A percentile compares a stretch with the other conserved stretches of the same genome.
Evolutionary conservation across 2,888 invertebrate genomes (phyloP).

Genomic region (Macrosoma leucophasiata): DNA sequence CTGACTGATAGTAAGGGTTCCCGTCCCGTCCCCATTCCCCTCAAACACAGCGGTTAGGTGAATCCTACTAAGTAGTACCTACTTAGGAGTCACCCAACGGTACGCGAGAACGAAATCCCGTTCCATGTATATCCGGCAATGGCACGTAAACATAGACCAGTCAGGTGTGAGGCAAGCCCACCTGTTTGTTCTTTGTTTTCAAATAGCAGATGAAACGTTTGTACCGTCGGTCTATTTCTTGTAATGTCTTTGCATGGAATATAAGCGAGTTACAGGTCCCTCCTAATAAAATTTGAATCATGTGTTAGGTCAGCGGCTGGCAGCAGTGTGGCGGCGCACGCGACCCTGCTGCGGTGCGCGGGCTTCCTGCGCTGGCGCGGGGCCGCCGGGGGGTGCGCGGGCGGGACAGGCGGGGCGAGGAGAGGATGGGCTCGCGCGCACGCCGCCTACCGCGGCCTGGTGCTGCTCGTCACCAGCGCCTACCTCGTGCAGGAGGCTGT

Average conservation of each 20-base stretch:
- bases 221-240: constrained; percentile 1
- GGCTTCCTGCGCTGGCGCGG: constrained; percentile 29
- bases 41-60: no score
- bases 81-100: no score
- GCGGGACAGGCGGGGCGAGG: constrained; percentile 1
- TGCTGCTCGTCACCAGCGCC: constrained; percentile 32
- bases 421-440: constrained; percentile 22
- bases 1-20: no score
- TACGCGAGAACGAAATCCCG: no score
- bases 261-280: no score
- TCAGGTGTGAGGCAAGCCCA: neutral
- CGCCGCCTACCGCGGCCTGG: constrained; percentile 33
- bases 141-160: neutral
- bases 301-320: constrained; percentile 23
- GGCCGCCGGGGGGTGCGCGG: constrained; percentile 2
- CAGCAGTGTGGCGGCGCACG: constrained; percentile 35
- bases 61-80: no score
- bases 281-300: neutral
- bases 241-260: constrained; percentile 8
- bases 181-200: neutral
- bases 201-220: neutral
- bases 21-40: no score
- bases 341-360: constrained; percentile 32
- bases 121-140: constrained; percentile 1
- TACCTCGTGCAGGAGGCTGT: constrained; percentile 43